Evolutionary conservation across 2,113 vertebrate genomes (phyloP), one percentile per base, ranked within the genome.

Genomic region (Sula dactylatra): DNA sequence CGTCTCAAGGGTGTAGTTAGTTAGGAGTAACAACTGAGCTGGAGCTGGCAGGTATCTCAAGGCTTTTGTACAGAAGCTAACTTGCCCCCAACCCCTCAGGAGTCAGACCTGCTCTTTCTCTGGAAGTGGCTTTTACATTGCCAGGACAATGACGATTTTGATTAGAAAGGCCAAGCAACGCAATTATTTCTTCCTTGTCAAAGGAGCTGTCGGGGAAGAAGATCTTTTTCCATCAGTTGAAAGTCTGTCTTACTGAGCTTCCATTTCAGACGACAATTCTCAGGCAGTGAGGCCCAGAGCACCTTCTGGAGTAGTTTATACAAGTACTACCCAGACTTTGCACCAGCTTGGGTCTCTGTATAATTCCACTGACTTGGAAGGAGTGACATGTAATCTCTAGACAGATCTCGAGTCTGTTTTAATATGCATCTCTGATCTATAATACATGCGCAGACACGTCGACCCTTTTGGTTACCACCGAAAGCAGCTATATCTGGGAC

Each of bases 1-100:
- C 24, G 72, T 94, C 88, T 72, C 88, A 71, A 6, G 91, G 83
- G 94, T 76, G 84, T 38, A 55, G 87, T 94, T 94, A 88, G 65
- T 89, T 49, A 69, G 74, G 73, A 86, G 81, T 18, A 72, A 83
- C 0, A 19, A 77, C 21, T 65, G 77, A 89, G 91, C 50, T 73
- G 78, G 34, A 93, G 78, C 91, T 93, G 91, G 44, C 81, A 92
- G 54, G 15, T 76, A 31, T 64, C 69, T 82, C 45, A 13, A 31
- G 91, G 84, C 40, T 87, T 86, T 65, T 54, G 52, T 36, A 9
- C 62, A 69, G 71, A 26, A 56, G 64, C 55, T 79, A 9, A 70
- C 38, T 67, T n/a, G 7, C 36, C 65, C 44, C 31, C 16, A 14
- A 9, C 13, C 77, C 47, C 49, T 61, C 45, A 36, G 83, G 70